Evolutionary conservation across 2,797 vertebrate species (phyloP).

Genomic region (Chrysolophus pictus): DNA sequence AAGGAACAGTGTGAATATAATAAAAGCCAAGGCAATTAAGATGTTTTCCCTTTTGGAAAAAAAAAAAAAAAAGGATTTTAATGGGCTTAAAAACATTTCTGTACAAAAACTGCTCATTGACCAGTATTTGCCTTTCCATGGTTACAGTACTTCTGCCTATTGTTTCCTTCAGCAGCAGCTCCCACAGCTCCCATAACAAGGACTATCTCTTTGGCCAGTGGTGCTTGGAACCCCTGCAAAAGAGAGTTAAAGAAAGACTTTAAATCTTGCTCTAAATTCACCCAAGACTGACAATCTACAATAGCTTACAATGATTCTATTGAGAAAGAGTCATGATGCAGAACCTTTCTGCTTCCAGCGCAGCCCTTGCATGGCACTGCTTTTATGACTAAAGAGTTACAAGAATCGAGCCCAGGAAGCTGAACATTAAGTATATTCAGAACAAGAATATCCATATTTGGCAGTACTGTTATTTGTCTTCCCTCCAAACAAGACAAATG

Average conservation of each 20-base stretch:
- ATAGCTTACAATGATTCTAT: background rate
- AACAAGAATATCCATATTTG: background rate
- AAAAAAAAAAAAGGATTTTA: constrained; percentile 58
- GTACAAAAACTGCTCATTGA: constrained; percentile 68
- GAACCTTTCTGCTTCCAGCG: background rate
- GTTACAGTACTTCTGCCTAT: background rate
- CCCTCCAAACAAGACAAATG: background rate
- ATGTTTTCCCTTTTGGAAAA: background rate
- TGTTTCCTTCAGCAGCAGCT: background rate
- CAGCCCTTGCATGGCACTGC: rapidly evolving
- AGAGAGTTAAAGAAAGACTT: constrained; percentile 17
- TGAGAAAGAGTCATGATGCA: background rate
- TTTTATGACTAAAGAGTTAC: background rate
- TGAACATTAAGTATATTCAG: background rate
- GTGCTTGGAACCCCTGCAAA: constrained; percentile 87
- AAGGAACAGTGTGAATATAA: background rate
- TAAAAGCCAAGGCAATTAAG: background rate
- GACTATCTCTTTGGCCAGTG: constrained; percentile 96
- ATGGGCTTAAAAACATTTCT: constrained; percentile 70
- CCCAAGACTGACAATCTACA: background rate
- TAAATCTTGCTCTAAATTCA: background rate
- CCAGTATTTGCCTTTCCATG: background rate
- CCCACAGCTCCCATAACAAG: background rate
- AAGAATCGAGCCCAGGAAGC: background rate
- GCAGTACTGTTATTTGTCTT: background rate